phyloP scores from a whole-genome alignment of 2,113 vertebrate species.

The Perca fluviatilis region DNA sequence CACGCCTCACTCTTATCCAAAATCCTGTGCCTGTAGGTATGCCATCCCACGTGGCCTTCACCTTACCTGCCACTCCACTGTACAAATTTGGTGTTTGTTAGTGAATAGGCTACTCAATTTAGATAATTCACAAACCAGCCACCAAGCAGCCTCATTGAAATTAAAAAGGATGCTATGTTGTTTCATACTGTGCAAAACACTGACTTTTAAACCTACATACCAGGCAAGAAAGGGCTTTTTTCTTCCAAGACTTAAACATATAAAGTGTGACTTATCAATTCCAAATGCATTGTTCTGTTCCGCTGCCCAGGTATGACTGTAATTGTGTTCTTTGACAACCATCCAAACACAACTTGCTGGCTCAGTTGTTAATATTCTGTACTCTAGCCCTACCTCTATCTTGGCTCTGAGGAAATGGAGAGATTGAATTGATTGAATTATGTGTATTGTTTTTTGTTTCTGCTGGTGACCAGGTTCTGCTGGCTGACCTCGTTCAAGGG shows the following conservation, averaged over 20 bases:
- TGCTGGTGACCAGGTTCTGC: conserved; percentile 19
- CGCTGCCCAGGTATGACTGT: conserved; percentile 41
- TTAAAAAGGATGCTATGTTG: background rate
- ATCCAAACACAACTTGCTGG: conserved; percentile 45
- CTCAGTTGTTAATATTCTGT: conserved; percentile 18
- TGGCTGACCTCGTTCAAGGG: conserved; percentile 43
- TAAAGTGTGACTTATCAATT: conserved; percentile 33
- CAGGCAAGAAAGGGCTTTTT: background rate
- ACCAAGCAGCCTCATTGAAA: background rate
- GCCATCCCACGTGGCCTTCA: background rate
- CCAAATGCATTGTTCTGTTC: conserved; percentile 40
- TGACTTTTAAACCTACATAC: conserved; percentile 8
- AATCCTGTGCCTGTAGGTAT: too few species aligned
- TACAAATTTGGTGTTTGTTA: background rate
- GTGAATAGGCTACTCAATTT: background rate
- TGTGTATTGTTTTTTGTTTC: conserved; percentile 26
- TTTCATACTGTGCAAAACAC: background rate
- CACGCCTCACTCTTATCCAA: too few species aligned
- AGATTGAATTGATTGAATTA: conserved; percentile 13
- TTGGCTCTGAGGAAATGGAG: conserved; percentile 25
- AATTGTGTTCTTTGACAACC: conserved; percentile 55
- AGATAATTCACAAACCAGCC: background rate
- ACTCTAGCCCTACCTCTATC: conserved; percentile 5
- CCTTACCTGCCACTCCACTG: background rate
- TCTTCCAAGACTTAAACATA: background rate